phyloP scores from a whole-genome alignment of 2,797 vertebrate species.

The Myotis planiceps region DNA sequence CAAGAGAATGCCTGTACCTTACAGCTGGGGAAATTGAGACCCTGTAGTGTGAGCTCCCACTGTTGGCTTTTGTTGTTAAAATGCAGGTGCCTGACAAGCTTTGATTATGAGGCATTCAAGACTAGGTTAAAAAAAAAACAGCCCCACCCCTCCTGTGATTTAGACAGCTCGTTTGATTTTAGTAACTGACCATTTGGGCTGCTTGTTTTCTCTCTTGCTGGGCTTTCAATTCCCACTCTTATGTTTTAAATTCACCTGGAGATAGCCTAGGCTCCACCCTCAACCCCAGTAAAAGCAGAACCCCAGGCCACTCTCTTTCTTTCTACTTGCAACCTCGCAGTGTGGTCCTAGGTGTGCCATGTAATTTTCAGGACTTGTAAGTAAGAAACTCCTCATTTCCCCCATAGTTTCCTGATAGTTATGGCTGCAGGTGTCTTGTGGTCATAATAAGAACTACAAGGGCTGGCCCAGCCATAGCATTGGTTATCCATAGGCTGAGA shows the following conservation, averaged over 20 bases:
- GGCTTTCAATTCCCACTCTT: not conserved
- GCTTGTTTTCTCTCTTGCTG: not conserved
- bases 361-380: not conserved
- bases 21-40: not conserved
- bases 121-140: not conserved
- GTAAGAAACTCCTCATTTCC: no score
- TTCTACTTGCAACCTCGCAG: fast-evolving
- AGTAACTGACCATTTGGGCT: not conserved
- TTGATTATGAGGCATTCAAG: not conserved
- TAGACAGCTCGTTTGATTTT: not conserved
- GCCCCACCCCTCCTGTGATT: not conserved
- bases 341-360: not conserved
- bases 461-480: not conserved
- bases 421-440: not conserved
- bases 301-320: not conserved
- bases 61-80: not conserved
- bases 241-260: not conserved
- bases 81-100: not conserved
- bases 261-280: not conserved
- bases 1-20: not conserved
- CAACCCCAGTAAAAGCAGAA: not conserved
- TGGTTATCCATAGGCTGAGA: not conserved
- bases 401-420: not conserved
- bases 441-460: not conserved
- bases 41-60: not conserved